Evolutionary conservation across 2,113 vertebrate genomes (phyloP).

Genomic region (Camelus bactrianus): DNA sequence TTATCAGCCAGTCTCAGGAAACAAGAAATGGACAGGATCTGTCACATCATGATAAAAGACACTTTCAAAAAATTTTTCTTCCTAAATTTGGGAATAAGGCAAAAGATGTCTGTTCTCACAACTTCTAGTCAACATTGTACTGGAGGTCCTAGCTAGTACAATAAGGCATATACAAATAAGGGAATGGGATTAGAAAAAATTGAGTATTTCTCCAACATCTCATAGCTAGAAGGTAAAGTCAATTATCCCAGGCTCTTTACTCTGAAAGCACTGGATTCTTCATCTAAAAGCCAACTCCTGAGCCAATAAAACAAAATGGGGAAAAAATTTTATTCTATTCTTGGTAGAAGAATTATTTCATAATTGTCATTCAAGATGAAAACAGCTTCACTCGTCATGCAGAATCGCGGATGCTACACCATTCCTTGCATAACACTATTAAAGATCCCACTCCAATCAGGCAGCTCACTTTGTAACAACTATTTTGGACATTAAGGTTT

Average conservation of each 20-base stretch:
- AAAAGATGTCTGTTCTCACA: neutral
- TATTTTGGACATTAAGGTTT: neutral
- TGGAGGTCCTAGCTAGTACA: neutral
- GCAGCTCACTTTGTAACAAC: neutral
- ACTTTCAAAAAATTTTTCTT: neutral
- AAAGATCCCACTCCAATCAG: neutral
- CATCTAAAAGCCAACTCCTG: neutral
- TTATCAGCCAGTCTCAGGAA: neutral
- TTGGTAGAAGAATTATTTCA: neutral
- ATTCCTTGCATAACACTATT: neutral
- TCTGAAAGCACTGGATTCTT: neutral
- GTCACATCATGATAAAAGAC: neutral
- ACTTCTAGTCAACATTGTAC: neutral
- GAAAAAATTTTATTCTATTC: neutral
- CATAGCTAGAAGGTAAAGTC: neutral
- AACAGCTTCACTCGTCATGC: neutral
- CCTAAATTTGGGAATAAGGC: neutral
- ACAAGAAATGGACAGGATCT: neutral
- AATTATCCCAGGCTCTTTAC: too few relatives aligned
- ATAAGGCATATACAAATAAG: neutral
- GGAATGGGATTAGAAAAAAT: neutral
- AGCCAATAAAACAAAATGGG: neutral
- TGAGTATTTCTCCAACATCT: neutral
- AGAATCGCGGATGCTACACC: neutral
- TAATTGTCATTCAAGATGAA: neutral